phyloP scores from a whole-genome alignment of 1,140 invertebrate species.

The Diabrotica undecimpunctata region DNA sequence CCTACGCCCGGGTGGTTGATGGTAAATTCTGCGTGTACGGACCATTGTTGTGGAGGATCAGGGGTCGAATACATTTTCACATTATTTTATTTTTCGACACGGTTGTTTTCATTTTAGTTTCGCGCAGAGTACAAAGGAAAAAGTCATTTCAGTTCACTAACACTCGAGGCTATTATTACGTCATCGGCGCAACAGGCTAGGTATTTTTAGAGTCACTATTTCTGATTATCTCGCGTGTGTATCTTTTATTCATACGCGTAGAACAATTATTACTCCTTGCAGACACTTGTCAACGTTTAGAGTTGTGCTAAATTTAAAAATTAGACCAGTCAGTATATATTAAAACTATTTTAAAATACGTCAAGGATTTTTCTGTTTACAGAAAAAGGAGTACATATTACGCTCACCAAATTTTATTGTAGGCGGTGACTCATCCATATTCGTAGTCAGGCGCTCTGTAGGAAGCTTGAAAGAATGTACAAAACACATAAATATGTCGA shows the following conservation, averaged over 20 bases:
- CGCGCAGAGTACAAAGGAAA: not conserved
- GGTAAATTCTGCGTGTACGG: slow-evolving; percentile 60
- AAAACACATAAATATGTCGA: too few species aligned
- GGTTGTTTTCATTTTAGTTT: not conserved
- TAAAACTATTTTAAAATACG: not conserved
- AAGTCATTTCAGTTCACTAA: slow-evolving; percentile 2
- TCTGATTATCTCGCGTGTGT: not conserved
- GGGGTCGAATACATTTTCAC: slow-evolving; percentile 28
- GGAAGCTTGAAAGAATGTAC: too few species aligned
- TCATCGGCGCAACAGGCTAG: slow-evolving; percentile 18
- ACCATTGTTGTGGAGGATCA: slow-evolving; percentile 52
- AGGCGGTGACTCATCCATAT: too few species aligned
- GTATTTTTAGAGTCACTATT: slow-evolving; percentile 13
- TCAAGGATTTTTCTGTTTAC: not conserved
- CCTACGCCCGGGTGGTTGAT: slow-evolving; percentile 47
- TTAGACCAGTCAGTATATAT: not conserved
- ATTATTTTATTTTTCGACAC: not conserved
- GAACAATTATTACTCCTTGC: not conserved
- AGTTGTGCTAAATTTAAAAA: not conserved
- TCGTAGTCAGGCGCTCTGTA: too few species aligned
- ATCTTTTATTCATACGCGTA: not conserved
- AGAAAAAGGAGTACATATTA: too few species aligned
- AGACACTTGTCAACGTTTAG: not conserved
- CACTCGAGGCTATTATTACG: slow-evolving; percentile 9
- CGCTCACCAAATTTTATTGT: too few species aligned